Evolutionary conservation across 2,888 invertebrate species (phyloP), one percentile per base, ranked within the genome.

Genomic region (Drosophila atripex): DNA sequence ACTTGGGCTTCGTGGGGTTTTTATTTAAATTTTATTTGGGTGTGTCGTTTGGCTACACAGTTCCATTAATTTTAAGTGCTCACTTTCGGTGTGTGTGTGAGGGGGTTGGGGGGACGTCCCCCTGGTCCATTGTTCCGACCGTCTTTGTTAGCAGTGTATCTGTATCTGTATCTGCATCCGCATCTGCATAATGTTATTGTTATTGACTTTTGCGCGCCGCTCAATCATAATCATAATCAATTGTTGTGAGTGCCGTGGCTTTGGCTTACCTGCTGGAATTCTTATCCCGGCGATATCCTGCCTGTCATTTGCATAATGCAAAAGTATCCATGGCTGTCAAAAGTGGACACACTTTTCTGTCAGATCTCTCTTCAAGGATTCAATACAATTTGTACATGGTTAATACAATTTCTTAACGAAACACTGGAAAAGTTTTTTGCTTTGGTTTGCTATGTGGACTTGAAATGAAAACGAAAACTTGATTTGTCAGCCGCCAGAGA

Each of bases 41-140:
- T 71, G 56, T 77, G 59, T 75, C 69, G 64, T 73, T 41, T 68
- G 57, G 60, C 68, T 77, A 77, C 73, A 70, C 55, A 71, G 85
- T 89, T 89, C 88, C 89, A 88, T 88, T 88, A 88, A 88, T 88
- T 89, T 88, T 78, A 80, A 89, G 88, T 80, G 85, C 54, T 70
- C 21, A 59, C 52, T 41, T 41, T 45, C 12, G 49, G 45, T 45
- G 38, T 28, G 28, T 28, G 39, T 47, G 41, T 41, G 38, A 39
- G 57, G 18, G 28, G n/a, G 35, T n/a, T 16, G 32, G 46, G 32
- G 52, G 51, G 49, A 45, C 56, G 55, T 55, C 45, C 70, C 57
- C 60, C 55, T 21, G 63, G 47, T 41, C 66, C 71, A 61, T 80
- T 77, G 76, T 71, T 55, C 56, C 39, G 11, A 18, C 9, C 39